Conservation (phyloP, 2,113 vertebrate genomes). For the Anolis carolinensis region DNA sequence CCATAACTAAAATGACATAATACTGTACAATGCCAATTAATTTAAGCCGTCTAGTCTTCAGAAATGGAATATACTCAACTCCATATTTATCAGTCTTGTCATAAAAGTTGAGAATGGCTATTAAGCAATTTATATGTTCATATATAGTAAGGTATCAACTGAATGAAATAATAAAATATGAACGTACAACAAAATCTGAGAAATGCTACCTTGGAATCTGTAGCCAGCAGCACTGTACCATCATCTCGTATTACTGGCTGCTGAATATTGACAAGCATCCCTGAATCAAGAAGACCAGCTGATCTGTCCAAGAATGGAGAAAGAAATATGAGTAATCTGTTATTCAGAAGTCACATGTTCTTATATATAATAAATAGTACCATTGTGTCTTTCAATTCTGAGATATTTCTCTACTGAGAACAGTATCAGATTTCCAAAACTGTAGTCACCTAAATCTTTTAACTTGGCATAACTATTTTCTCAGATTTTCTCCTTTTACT, state of each 20-base stretch:
- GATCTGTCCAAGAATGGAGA: slow-evolving; percentile 77
- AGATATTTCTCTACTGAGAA: slow-evolving; percentile 20
- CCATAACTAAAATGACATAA: not conserved
- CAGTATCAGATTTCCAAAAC: too few relatives aligned
- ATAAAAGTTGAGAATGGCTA: not conserved
- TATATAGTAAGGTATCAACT: not conserved
- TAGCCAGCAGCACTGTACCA: slow-evolving; percentile 89
- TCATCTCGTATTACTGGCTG: slow-evolving; percentile 95
- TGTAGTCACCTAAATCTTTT: not conserved
- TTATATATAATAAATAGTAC: not conserved
- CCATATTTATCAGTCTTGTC: not conserved
- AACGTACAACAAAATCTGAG: slow-evolving; percentile 23
- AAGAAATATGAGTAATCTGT: slow-evolving; percentile 45
- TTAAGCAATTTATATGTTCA: slow-evolving; percentile 14
- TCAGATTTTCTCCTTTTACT: not conserved
- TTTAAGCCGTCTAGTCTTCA: not conserved
- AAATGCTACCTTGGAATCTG: slow-evolving; percentile 87
- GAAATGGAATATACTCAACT: not conserved
- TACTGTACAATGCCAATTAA: not conserved
- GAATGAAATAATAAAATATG: not conserved
- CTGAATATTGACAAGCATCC: slow-evolving; percentile 98
- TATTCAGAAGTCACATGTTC: not conserved
- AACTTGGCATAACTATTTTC: not conserved
- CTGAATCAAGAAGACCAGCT: slow-evolving; percentile 89
- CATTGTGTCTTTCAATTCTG: not conserved